These are phyloP conservation scores for Alosa sapidissima DNA, from an alignment of 2,797 vertebrate species.

Conservation along the genomic window DNA sequence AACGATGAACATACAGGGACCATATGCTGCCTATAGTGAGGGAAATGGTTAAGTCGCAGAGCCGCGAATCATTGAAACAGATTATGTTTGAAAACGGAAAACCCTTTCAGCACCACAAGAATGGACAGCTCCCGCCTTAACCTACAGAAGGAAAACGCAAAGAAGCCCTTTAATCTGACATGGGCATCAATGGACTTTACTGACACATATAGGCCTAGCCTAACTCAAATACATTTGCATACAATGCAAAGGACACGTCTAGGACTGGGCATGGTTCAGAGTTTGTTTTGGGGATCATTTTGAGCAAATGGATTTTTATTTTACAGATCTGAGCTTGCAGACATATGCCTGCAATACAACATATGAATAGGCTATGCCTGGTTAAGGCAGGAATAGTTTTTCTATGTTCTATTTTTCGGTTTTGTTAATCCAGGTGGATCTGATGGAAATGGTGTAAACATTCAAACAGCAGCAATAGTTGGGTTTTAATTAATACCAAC, in stretches of 20 bases:
- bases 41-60: neutral
- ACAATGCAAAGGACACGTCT: neutral
- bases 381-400: neutral
- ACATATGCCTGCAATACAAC: neutral
- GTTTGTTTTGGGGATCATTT: neutral
- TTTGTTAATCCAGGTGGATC: neutral
- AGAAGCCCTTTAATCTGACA: neutral
- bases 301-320: neutral
- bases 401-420: neutral
- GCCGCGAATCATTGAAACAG: neutral
- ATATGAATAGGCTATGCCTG: neutral
- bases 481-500: neutral
- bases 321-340: neutral
- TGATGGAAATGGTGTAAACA: neutral
- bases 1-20: slow-evolving; percentile 40
- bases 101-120: slow-evolving; percentile 27
- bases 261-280: too few species aligned
- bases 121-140: slow-evolving; percentile 35
- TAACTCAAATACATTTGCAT: neutral
- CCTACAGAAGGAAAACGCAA: neutral
- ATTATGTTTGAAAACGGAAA: neutral
- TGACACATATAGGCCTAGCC: neutral
- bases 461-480: neutral
- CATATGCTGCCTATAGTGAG: slow-evolving; percentile 46
- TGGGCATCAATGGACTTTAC: neutral